A percentile compares a stretch with the other conserved stretches of the same genome.
Evolutionary conservation across 2,113 vertebrate genomes (phyloP).

Genomic region (Neoarius graeffei): DNA sequence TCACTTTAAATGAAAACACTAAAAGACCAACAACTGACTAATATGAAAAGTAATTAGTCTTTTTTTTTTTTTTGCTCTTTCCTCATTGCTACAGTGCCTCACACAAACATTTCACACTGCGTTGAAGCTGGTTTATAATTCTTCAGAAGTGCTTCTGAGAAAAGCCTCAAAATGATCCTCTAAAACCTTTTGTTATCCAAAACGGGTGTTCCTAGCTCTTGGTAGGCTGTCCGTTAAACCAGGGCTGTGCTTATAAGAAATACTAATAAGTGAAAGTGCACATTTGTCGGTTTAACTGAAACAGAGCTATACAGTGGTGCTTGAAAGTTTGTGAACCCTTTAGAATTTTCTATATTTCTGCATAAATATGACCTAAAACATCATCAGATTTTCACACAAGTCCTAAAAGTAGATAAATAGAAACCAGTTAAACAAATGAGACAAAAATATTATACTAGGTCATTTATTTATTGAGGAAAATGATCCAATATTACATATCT

Average conservation of each 20-base stretch:
- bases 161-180: not conserved
- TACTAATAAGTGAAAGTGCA: not conserved
- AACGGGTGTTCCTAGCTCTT: not conserved
- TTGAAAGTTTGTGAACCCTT: too few relatives aligned
- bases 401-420: too few relatives aligned
- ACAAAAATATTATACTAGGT: too few relatives aligned
- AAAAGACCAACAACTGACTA: not conserved
- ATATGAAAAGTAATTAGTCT: constrained; percentile 7
- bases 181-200: not conserved
- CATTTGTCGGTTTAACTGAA: not conserved
- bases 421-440: too few relatives aligned
- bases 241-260: not conserved
- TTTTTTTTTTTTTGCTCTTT: not conserved
- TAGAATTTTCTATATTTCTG: too few relatives aligned
- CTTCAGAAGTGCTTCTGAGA: not conserved
- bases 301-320: not conserved
- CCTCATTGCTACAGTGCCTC: not conserved
- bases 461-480: too few relatives aligned
- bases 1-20: not conserved
- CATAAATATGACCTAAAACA: too few relatives aligned
- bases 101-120: not conserved
- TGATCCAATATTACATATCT: too few relatives aligned
- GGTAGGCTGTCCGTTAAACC: not conserved
- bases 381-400: too few relatives aligned
- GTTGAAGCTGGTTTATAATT: not conserved